Percentiles rank a stretch among this genome's conserved stretches.
phyloP scores from a whole-genome alignment of 2,888 invertebrate species.

The Eucera pruinosa region DNA sequence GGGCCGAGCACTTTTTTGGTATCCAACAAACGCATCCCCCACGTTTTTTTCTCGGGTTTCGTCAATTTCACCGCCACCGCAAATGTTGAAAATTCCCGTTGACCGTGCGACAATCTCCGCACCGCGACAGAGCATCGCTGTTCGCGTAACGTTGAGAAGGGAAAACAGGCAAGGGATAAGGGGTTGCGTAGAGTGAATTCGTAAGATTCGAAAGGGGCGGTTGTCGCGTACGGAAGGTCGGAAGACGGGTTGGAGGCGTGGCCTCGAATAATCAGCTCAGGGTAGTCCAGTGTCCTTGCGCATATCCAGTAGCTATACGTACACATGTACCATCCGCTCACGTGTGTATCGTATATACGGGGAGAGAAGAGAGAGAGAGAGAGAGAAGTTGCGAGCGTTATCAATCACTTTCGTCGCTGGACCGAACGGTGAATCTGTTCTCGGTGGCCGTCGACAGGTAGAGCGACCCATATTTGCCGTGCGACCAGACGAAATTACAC shows the following conservation, averaged over 20 bases:
- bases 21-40: slow-evolving; percentile 14
- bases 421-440: slow-evolving; percentile 58
- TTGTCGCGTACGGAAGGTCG: slow-evolving; percentile 40
- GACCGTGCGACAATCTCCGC: not conserved
- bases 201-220: slow-evolving; percentile 49
- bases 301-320: slow-evolving; percentile 61
- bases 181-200: not conserved
- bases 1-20: slow-evolving; percentile 37
- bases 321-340: slow-evolving; percentile 51
- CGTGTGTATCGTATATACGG: slow-evolving; percentile 53
- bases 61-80: not conserved
- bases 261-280: slow-evolving; percentile 59
- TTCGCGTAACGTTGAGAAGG: not conserved
- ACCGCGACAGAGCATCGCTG: not conserved
- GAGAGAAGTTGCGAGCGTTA: slow-evolving; percentile 62
- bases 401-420: slow-evolving; percentile 63
- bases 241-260: slow-evolving; percentile 62
- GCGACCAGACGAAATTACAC: slow-evolving; percentile 35
- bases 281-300: slow-evolving; percentile 62
- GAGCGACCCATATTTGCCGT: slow-evolving; percentile 45
- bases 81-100: not conserved
- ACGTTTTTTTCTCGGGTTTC: not conserved
- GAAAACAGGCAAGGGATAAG: not conserved
- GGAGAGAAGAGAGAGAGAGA: no score
- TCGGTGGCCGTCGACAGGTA: slow-evolving; percentile 41